Conservation (phyloP, 2,888 invertebrate species). For the Himalopsyche japonica region DNA sequence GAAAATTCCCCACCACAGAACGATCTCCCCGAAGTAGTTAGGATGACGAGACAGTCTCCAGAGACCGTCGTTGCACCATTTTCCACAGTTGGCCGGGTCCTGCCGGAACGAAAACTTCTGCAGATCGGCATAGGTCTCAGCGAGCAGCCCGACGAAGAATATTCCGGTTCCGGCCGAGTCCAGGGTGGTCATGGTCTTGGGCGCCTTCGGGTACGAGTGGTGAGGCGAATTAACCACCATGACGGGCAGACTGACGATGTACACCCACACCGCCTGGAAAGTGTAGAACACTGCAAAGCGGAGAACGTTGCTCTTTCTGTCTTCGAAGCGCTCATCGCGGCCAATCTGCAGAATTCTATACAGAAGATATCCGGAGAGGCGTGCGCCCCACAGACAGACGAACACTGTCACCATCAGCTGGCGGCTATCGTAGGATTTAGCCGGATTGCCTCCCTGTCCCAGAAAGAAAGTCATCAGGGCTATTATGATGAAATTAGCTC, state of each 20-base stretch:
- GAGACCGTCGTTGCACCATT: conserved; percentile 89
- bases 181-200: conserved; percentile 83
- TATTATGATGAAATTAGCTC: conserved; percentile 88
- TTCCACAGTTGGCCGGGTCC: conserved; percentile 85
- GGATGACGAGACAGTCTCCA: conserved; percentile 92
- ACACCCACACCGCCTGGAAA: conserved; percentile 91
- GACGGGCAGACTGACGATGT: conserved; percentile 86
- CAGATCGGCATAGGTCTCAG: conserved; percentile 89
- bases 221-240: conserved; percentile 87
- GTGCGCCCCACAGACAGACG: conserved; percentile 84
- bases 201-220: conserved; percentile 73
- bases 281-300: conserved; percentile 93
- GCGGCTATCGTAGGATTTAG: conserved; percentile 80
- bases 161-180: conserved; percentile 85
- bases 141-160: conserved; percentile 81
- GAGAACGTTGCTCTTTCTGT: conserved; percentile 81
- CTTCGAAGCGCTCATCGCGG: conserved; percentile 88
- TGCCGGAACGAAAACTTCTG: conserved; percentile 91
- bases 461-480: conserved; percentile 86
- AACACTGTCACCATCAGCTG: conserved; percentile 90
- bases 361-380: conserved; percentile 86
- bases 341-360: conserved; percentile 90
- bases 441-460: conserved; percentile 73
- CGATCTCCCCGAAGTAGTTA: conserved; percentile 93
- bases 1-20: conserved; percentile 94